A percentile compares a stretch with the other conserved stretches of the same genome.
phyloP scores from a whole-genome alignment of 2,113 vertebrate species.

The Sinocyclocheilus maitianheensis region DNA sequence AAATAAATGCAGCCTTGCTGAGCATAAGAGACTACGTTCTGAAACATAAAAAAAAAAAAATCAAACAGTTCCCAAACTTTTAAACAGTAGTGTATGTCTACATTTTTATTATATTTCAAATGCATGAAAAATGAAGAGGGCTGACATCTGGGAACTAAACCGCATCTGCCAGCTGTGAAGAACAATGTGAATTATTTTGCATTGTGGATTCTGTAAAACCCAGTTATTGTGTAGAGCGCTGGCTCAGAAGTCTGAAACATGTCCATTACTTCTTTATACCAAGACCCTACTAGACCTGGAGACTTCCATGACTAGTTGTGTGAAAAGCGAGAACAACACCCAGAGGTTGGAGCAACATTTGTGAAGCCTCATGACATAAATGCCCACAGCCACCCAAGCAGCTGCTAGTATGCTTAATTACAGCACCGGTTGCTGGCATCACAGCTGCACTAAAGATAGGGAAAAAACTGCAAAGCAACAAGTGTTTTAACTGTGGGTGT shows the following conservation, averaged over 20 bases:
- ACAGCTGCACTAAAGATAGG: neutral
- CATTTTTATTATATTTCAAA: neutral
- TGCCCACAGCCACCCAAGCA: slow-evolving; percentile 33
- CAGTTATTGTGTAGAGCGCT: neutral
- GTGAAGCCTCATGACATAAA: neutral
- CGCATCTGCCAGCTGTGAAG: neutral
- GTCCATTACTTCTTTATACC: neutral
- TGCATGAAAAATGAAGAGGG: neutral
- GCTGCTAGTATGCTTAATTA: slow-evolving; percentile 12
- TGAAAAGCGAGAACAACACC: slow-evolving; percentile 11
- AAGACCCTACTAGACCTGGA: neutral
- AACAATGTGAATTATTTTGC: neutral
- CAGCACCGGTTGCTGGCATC: slow-evolving; percentile 12
- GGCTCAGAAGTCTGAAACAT: neutral
- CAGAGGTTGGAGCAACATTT: neutral
- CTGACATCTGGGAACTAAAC: neutral
- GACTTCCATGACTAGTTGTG: neutral
- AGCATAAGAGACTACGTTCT: neutral
- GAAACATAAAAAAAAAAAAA: too few species aligned
- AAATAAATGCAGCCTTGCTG: neutral
- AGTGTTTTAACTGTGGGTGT: neutral
- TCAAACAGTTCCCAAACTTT: too few species aligned
- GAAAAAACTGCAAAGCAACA: neutral
- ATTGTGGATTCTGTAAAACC: neutral
- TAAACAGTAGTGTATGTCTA: neutral